These are phyloP conservation scores for Harpagifer antarcticus DNA, from an alignment of 2,797 vertebrate species.

Conservation along the genomic window DNA sequence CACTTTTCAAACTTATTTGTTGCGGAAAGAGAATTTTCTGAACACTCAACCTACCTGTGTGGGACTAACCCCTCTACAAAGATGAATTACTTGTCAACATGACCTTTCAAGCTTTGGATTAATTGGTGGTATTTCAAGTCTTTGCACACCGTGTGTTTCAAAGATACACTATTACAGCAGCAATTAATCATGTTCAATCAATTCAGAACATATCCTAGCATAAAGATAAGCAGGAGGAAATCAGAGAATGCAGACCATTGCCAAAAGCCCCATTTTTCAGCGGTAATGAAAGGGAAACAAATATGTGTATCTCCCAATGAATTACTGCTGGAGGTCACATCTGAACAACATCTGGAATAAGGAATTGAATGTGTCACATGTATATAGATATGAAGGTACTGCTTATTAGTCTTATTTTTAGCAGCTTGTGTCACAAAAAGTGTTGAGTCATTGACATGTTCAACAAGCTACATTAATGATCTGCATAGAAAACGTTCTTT, in stretches of 20 bases:
- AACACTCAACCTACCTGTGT: not conserved
- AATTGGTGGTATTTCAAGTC: not conserved
- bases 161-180: not conserved
- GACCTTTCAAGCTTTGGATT: not conserved
- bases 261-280: too few species aligned
- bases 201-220: not conserved
- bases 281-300: too few species aligned
- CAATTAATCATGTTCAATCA: not conserved
- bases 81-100: not conserved
- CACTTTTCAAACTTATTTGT: not conserved
- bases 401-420: not conserved
- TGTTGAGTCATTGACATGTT: not conserved
- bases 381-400: not conserved
- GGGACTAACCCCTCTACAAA: not conserved
- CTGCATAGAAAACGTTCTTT: conserved; percentile 2
- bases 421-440: not conserved
- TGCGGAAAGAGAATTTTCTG: not conserved
- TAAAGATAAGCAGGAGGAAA: not conserved
- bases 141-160: not conserved
- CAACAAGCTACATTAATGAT: not conserved
- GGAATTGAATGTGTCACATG: not conserved
- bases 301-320: too few species aligned
- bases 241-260: too few species aligned
- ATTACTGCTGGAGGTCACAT: too few species aligned
- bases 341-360: not conserved